Base-by-base conservation (phyloP, 2,797 vertebrate species). In the Phalloptychus januarius region DNA sequence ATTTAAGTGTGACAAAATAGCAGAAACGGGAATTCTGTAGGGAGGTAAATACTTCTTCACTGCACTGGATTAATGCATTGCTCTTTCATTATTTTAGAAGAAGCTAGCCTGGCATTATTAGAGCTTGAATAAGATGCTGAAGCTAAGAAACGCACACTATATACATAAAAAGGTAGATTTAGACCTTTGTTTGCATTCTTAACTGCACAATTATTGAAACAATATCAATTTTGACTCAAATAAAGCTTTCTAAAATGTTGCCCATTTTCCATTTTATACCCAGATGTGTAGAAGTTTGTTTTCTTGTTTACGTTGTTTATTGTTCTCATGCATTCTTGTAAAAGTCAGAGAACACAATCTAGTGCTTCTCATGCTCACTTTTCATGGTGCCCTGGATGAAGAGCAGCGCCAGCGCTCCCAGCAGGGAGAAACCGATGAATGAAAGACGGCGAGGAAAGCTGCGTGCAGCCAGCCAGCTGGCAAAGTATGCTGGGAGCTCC, bases 391-490 rank as follows among this genome's bases (percentile, higher is more conserved):
- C 7, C 80, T 85, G 83, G 28, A 92, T 74, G 23, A 89, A 77
- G 15, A 90, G 79, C 63, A 90, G 25, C 0, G 88, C 84, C 1
- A 90, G 18, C 0, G 80, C 75, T 42, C 86, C 87, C 79, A 91
- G 44, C 63, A 91, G 76, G 33, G 11, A 46, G 54, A 89, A 85
- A 44, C 69, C 6, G 2, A 85, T 75, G 45, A 74, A 90, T 0
- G 86, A 81, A 20, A 61, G 2, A 4, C 48, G 82, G 23, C 88
- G 92, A 80, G 86, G 85, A 73, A 88, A 46, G 52, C 28, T 46
- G 2, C 87, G 67, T 0, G 74, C 44, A 0, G 61, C 56, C 71
- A 91, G 0, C 80, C 82, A 92, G 85, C 79, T 79, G 31, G 40
- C 48, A 1, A 20, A 0, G 16, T 56, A 87, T 0, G 74, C 87